phyloP scores from a whole-genome alignment of 2,797 vertebrate genomes.

The Cuniculus paca region DNA sequence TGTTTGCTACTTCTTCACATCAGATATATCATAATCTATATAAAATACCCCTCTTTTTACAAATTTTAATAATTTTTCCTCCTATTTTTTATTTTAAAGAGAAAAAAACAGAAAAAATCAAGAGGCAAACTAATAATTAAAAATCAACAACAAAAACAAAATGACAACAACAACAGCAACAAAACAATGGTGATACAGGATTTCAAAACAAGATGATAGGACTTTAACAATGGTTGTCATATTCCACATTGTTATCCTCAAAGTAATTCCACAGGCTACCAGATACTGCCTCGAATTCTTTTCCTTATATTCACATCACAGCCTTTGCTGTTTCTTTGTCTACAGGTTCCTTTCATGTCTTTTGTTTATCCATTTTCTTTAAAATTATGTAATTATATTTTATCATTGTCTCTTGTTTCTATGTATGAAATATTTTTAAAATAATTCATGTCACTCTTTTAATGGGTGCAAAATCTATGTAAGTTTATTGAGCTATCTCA shows the following conservation, averaged over 20 bases:
- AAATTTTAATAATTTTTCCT: neutral
- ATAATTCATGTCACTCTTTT: neutral
- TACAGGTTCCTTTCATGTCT: neutral
- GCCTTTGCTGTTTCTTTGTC: neutral
- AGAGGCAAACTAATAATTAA: too few species aligned
- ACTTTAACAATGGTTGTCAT: too few species aligned
- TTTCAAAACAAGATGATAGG: too few species aligned
- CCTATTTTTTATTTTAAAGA: neutral
- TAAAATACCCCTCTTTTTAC: neutral
- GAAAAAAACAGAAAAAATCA: too few species aligned
- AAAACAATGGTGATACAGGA: too few species aligned
- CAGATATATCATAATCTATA: neutral
- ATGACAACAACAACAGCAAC: too few species aligned
- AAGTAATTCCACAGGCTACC: too few species aligned
- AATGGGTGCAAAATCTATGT: neutral
- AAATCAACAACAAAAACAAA: too few species aligned
- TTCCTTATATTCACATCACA: neutral
- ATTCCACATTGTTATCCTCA: too few species aligned
- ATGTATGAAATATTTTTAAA: neutral
- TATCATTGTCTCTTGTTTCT: neutral
- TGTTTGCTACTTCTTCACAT: neutral
- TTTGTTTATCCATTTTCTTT: neutral
- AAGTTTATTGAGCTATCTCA: neutral
- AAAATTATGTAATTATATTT: constrained; percentile 8
- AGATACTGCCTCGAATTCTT: neutral